Evolutionary conservation across 2,888 invertebrate genomes (phyloP), one percentile per base, ranked within the genome.

Genomic region (Acanthosepion esculentum): DNA sequence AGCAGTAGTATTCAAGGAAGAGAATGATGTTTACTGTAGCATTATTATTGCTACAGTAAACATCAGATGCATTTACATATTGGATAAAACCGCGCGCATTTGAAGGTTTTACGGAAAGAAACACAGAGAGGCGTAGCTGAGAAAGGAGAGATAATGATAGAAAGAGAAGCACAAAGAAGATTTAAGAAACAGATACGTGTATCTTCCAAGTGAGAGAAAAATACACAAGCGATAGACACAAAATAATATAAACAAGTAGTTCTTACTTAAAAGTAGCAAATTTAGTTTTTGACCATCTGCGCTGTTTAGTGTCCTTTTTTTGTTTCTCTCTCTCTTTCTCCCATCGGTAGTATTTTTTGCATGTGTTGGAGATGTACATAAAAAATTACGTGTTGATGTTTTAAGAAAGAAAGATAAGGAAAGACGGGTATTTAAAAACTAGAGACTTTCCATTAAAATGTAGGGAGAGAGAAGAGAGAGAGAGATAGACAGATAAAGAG

Each of bases 51-150:
- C n/a, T 15, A 8, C n/a, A 78, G 78, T 59, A 59, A 59, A 59
- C 59, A 59, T 78, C 78, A 5, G n/a, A n/a, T 78, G 78, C n/a
- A 78, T 59, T 59, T 59, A 59, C 59, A 59, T 59, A 59, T 78
- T n/a, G n/a, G 78, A 78, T 78, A 78, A 78, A 78, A 78, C n/a
- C n/a, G 78, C 78, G 78, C 78, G 78, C n/a, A 78, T 78, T 78
- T 78, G 78, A 78, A 78, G 78, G n/a, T 29, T 78, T 78, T 15
- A 78, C 78, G 78, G n/a, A 78, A 78, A 78, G 78, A 78, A 78
- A 78, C 78, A 78, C n/a, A 78, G 78, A 78, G n/a, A 78, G 78
- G 78, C 78, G 78, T 78, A 78, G 78, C 78, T 78, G 78, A 15
- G 78, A 78, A 78, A 78, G 78, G 78, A 78, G n/a, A 78, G n/a